Base-by-base conservation (phyloP, 2,888 invertebrate species). In the Mactromeris polynyma region DNA sequence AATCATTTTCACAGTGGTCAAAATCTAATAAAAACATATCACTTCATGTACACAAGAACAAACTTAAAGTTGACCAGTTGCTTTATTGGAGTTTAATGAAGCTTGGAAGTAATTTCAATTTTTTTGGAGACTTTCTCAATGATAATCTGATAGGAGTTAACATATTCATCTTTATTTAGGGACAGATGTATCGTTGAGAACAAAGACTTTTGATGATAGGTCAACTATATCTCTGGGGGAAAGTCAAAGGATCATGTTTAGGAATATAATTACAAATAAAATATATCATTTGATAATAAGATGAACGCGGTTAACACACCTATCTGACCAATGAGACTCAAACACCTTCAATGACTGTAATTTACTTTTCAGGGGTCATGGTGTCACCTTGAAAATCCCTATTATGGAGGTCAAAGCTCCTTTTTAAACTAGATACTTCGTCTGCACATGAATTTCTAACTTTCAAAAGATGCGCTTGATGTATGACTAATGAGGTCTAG, bases 81-180 rank as follows among this genome's bases (percentile, higher is more conserved):
- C 83, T 83, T 83, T 83, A 83, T 83, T 69, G 19, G 0, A 4
- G 51, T 69, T 83, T 83, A 83, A 83, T 83, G 83, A 83, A 83
- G 83, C 83, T 73, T 83, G 14, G 21, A 40, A 38, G 54, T 64
- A 82, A 77, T 82, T 82, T 82, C 82, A 64, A n/a, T 82, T 82
- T 82, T 82, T 21, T 40, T n/a, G n/a, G 33, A 40, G 40, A 64
- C 64, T 82, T 82, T 82, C 33, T 54, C 36, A 64, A 82, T 58
- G 64, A 64, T 64, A 64, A 40, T 82, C 26, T 58, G 38, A 54
- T 7, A 21, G 40, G 3, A 54, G 64, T 82, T n/a, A 38, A 82
- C 36, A 40, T 82, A 38, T 46, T 46, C 46, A 46, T 46, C 40
- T 58, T 83, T 73, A 83, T 83, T 73, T 83, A 83, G 51, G 38